Conservation (phyloP, 2,797 vertebrate genomes). For the Oryzias sinensis region DNA sequence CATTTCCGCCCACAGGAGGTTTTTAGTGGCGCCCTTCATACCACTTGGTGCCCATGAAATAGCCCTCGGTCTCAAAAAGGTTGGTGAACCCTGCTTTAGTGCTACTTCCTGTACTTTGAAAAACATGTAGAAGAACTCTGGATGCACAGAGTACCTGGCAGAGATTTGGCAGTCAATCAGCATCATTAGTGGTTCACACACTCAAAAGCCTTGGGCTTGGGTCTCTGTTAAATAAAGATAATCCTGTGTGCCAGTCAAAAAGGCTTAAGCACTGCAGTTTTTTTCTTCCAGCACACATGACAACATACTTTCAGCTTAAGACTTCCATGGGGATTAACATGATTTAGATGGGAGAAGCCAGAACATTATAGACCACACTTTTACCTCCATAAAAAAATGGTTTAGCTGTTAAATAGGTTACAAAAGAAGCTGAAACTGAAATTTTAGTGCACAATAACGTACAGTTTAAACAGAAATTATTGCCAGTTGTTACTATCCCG, state of each 20-base stretch:
- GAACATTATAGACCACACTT: conserved; percentile 1
- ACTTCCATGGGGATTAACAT: conserved; percentile 37
- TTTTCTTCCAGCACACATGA: conserved; percentile 30
- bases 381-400: conserved; percentile 1
- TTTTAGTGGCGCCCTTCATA: too few relatives aligned
- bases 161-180: conserved; percentile 28
- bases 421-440: conserved; percentile 1
- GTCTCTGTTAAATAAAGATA: conserved; percentile 28
- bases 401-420: conserved; percentile 12
- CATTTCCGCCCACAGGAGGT: not conserved
- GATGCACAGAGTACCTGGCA: not conserved
- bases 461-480: too few relatives aligned
- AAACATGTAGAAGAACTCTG: conserved; percentile 1
- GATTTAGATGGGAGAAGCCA: conserved; percentile 28
- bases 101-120: conserved; percentile 2
- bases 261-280: conserved; percentile 37
- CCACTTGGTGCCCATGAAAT: too few relatives aligned
- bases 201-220: conserved; percentile 37
- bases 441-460: too few relatives aligned
- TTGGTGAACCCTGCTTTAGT: too few relatives aligned
- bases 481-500: too few relatives aligned
- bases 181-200: conserved; percentile 37
- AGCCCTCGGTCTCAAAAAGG: too few relatives aligned
- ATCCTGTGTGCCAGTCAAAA: conserved; percentile 47
- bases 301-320: conserved; percentile 28